Base-by-base conservation (phyloP, 2,888 invertebrate genomes). In the Arrhopalites spinosus region DNA sequence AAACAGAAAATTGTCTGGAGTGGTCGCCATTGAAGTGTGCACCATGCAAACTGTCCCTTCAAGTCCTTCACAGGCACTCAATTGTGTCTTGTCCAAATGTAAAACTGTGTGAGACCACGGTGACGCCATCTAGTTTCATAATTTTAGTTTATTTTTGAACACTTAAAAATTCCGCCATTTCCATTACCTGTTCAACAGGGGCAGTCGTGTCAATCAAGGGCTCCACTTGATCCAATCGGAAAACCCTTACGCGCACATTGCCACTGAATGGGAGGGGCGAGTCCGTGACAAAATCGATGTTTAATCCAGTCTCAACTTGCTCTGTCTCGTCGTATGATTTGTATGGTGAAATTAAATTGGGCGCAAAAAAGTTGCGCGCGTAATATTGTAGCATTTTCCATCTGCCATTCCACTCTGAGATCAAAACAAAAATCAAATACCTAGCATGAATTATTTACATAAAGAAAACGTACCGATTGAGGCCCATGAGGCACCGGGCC, bases 321-420 rank as follows among this genome's bases (percentile, higher is more conserved):
- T 76, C 78, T 23, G 78, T 53, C 0, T 75, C 77, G 8, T 50
- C 25, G 64, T 81, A 82, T 1, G 85, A 78, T 87, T 86, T 25
- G 64, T 81, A 82, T 0, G 85, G 83, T 15, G 88, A 91, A 23
- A 93, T 88, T 25, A 93, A 87, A 27, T 92, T 87, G 0, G 93
- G 93, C 0, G 92, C 90, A 84, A 97, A 94, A 84, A 98, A 96
- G 1, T 92, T 88, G 81, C 89, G 89, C 0, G 94, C 94, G 85
- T 90, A 96, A 85, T 98, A 95, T 84, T 98, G 98, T 1, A 95
- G 86, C 89, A 93, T 90, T 86, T 95, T 95, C 94, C 94, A 94
- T 81, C 89, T 88, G 13, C 93, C 92, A 47, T 88, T 88, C 83
- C 89, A 91, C 86, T 94, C 93, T 92, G 86, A 47, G 84, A 83